Evolutionary conservation across 2,797 vertebrate genomes (phyloP).

Genomic region (Coendou prehensilis): DNA sequence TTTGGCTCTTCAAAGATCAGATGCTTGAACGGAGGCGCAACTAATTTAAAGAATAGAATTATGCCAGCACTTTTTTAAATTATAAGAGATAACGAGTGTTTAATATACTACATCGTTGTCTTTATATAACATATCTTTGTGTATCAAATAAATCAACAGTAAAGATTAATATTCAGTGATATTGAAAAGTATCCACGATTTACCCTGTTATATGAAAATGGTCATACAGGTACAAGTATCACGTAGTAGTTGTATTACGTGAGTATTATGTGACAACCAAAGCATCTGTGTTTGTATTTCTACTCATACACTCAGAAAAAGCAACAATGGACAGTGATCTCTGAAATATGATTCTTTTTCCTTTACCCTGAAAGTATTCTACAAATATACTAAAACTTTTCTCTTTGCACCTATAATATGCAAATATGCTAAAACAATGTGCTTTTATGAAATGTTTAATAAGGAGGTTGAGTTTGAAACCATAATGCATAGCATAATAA

Average conservation of each 20-base stretch:
- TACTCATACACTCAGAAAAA: background rate
- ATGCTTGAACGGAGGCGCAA: background rate
- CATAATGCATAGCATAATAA: background rate
- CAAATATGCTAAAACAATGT: background rate
- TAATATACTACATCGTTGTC: background rate
- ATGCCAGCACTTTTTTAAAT: background rate
- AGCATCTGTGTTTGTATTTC: background rate
- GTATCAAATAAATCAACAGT: background rate
- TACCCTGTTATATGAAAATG: background rate
- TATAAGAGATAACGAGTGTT: background rate
- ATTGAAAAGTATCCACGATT: background rate
- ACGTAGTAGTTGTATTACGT: background rate
- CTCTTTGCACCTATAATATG: background rate
- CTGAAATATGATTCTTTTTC: background rate
- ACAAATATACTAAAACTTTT: background rate
- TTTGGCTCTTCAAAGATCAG: background rate
- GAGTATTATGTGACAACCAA: background rate
- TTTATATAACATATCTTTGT: background rate
- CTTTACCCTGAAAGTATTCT: background rate
- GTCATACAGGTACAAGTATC: background rate
- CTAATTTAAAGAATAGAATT: conserved; percentile 27
- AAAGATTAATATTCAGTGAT: background rate
- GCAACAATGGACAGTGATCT: background rate
- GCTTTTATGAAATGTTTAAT: background rate
- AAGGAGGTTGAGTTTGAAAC: background rate